These are phyloP conservation scores for Odocoileus virginianus DNA, from an alignment of 2,113 vertebrate species.

Conservation along the genomic window DNA sequence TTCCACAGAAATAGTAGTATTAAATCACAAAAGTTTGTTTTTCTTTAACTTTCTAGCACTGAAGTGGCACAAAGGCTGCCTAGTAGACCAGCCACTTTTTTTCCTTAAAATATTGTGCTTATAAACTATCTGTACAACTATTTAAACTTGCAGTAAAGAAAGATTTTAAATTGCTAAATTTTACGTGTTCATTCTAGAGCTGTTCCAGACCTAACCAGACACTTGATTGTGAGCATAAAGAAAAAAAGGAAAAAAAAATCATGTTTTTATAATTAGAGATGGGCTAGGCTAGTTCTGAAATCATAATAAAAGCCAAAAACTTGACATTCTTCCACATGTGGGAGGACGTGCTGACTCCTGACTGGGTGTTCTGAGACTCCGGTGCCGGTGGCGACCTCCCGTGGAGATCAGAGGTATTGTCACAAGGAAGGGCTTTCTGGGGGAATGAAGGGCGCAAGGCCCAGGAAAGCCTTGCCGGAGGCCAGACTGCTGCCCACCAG, in stretches of 20 bases:
- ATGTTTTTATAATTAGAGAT: conserved; percentile 83
- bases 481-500: not conserved
- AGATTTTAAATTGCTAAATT: conserved; percentile 83
- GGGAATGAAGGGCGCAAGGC: conserved; percentile 43
- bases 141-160: conserved; percentile 89
- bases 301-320: conserved; percentile 69
- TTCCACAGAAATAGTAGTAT: conserved; percentile 89
- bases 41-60: conserved; percentile 82
- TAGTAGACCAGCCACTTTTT: conserved; percentile 86
- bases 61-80: conserved; percentile 85
- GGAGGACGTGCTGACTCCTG: conserved; percentile 61
- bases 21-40: conserved; percentile 83
- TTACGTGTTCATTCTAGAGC: conserved; percentile 82
- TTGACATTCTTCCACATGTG: conserved; percentile 69
- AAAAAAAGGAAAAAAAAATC: conserved; percentile 59
- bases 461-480: not conserved
- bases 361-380: conserved; percentile 58
- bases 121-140: conserved; percentile 91
- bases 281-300: conserved; percentile 79
- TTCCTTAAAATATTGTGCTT: conserved; percentile 91
- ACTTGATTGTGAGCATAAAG: conserved; percentile 78
- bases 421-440: conserved; percentile 61
- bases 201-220: conserved; percentile 84
- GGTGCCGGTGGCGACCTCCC: conserved; percentile 55
- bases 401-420: conserved; percentile 71